Conservation (phyloP, 2,888 invertebrate genomes). For the Cinara cedri region DNA sequence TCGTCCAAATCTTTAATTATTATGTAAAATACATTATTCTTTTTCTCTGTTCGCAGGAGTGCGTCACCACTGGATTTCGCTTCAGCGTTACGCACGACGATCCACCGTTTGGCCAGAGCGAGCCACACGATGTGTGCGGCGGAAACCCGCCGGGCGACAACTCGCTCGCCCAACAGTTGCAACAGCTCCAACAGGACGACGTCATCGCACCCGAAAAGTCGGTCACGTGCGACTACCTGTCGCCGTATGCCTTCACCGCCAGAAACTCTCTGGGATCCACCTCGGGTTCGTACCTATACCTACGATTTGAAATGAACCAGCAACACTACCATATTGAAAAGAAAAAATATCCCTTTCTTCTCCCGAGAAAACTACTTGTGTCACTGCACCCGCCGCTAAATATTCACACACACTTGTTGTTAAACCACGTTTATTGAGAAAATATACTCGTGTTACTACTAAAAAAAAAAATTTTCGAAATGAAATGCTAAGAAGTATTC, state of each 20-base stretch:
- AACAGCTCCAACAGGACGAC: background rate
- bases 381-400: too few relatives aligned
- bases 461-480: too few relatives aligned
- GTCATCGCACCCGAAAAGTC: constrained; percentile 2
- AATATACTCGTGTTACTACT: too few relatives aligned
- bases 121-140: constrained; percentile 49
- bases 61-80: constrained; percentile 53
- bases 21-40: too few relatives aligned
- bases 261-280: constrained; percentile 65
- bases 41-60: constrained; percentile 28
- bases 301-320: too few relatives aligned
- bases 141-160: background rate
- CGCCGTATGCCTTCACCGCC: constrained; percentile 65
- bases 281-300: constrained; percentile 66
- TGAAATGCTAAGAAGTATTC: too few relatives aligned
- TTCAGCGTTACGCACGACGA: constrained; percentile 54
- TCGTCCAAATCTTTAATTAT: too few relatives aligned
- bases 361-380: too few relatives aligned
- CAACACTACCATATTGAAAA: too few relatives aligned
- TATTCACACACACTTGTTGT: too few relatives aligned
- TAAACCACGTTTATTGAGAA: too few relatives aligned
- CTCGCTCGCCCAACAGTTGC: constrained; percentile 4
- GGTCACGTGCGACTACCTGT: constrained; percentile 61
- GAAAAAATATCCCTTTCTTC: too few relatives aligned
- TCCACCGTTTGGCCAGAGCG: constrained; percentile 47